Conservation (phyloP, 2,797 vertebrate species). For the Chrosomus eos region DNA sequence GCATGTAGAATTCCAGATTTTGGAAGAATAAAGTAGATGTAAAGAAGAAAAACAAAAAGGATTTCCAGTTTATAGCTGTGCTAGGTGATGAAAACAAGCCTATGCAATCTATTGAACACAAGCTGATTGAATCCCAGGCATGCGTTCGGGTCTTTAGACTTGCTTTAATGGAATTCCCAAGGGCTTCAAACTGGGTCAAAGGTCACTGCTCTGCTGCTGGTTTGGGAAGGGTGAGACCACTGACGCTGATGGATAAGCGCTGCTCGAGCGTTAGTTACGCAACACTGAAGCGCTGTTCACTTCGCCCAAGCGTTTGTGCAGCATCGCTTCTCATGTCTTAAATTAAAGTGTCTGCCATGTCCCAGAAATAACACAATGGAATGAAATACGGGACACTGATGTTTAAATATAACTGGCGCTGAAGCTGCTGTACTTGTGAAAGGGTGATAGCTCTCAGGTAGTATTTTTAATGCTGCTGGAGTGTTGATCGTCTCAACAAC, state of each 20-base stretch:
- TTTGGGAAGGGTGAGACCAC: background rate
- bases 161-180: constrained; percentile 47
- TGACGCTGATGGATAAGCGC: background rate
- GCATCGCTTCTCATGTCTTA: constrained; percentile 36
- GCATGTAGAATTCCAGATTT: background rate
- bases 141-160: constrained; percentile 16
- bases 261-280: background rate
- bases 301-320: background rate
- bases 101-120: constrained; percentile 15
- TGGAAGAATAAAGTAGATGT: background rate
- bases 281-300: constrained; percentile 8
- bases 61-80: background rate
- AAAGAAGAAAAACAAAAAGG: background rate
- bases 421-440: constrained; percentile 51
- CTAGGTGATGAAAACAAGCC: constrained; percentile 3
- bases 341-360: constrained; percentile 33
- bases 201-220: constrained; percentile 36
- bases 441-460: constrained; percentile 38
- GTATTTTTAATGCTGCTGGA: constrained; percentile 54
- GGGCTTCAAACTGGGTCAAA: constrained; percentile 43
- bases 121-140: constrained; percentile 24
- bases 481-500: constrained; percentile 8
- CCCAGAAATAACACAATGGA: constrained; percentile 49
- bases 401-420: constrained; percentile 48
- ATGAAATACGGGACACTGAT: constrained; percentile 20